Percentiles rank a stretch among this genome's conserved stretches.
Conservation (phyloP, 2,797 vertebrate species). For the Pangasius krempfi region DNA sequence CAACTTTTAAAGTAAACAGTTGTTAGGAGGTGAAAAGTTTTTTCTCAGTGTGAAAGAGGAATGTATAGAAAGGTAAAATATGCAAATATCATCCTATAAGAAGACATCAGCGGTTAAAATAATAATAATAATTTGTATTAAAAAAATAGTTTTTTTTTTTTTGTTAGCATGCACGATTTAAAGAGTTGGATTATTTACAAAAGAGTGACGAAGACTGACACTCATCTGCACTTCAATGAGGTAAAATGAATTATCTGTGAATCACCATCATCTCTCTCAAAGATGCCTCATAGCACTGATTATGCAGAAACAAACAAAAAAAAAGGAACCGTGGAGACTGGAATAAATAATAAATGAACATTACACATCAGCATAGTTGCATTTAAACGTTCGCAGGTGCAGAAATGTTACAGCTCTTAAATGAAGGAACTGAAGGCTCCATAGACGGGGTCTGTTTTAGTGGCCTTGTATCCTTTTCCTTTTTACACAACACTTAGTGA, state of each 20-base stretch:
- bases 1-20: constrained; percentile 45
- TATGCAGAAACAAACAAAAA: not conserved
- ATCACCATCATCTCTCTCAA: not conserved
- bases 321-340: not conserved
- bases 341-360: constrained; percentile 35
- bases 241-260: constrained; percentile 30
- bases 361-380: constrained; percentile 30
- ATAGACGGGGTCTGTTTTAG: constrained; percentile 1
- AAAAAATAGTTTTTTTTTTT: constrained; percentile 3
- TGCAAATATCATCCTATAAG: not conserved
- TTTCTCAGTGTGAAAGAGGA: not conserved
- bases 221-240: constrained; percentile 56
- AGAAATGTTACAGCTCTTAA: constrained; percentile 18
- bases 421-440: not conserved
- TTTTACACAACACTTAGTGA: constrained; percentile 5
- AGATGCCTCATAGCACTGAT: constrained; percentile 7
- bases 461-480: not conserved
- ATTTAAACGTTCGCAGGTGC: constrained; percentile 36
- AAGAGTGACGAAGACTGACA: constrained; percentile 22
- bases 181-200: constrained; percentile 32
- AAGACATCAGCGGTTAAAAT: constrained; percentile 30
- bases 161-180: constrained; percentile 36
- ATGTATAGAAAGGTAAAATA: not conserved
- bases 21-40: constrained; percentile 31
- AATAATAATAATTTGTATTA: not conserved